phyloP scores from a whole-genome alignment of 2,888 invertebrate species.

The Andrena bicolor region DNA sequence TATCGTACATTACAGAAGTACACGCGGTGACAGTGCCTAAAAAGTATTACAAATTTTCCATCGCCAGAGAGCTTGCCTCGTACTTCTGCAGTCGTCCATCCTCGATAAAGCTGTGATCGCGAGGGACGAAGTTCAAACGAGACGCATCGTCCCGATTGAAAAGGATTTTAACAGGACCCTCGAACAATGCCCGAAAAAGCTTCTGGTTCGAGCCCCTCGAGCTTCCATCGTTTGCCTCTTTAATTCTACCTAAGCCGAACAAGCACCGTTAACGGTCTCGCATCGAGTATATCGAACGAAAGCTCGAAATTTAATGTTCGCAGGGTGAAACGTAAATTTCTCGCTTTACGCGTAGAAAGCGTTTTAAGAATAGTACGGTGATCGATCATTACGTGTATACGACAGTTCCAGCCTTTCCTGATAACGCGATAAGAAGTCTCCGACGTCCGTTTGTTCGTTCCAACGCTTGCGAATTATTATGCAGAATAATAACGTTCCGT shows the following conservation, averaged over 20 bases:
- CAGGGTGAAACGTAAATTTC: slow-evolving; percentile 43
- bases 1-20: slow-evolving; percentile 22
- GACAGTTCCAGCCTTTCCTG: slow-evolving; percentile 21
- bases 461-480: slow-evolving; percentile 42
- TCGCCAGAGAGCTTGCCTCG: slow-evolving; percentile 43
- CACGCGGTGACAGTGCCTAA: neutral
- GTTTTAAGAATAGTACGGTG: slow-evolving; percentile 58
- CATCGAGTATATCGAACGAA: slow-evolving; percentile 53
- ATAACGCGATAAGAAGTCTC: slow-evolving; percentile 13
- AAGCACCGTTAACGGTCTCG: slow-evolving; percentile 51
- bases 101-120: neutral
- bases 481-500: slow-evolving; percentile 26
- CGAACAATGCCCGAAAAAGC: neutral
- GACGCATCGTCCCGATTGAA: neutral
- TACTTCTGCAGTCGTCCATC: slow-evolving; percentile 29
- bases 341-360: slow-evolving; percentile 33
- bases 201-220: neutral
- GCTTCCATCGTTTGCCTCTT: neutral
- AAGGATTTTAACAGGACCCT: neutral
- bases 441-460: neutral
- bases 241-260: slow-evolving; percentile 5
- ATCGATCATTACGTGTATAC: slow-evolving; percentile 38
- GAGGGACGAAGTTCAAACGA: neutral
- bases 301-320: slow-evolving; percentile 44
- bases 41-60: slow-evolving; percentile 9